Percentiles rank a stretch among this genome's conserved stretches.
These are phyloP conservation scores for Cryptoblepharus egeriae DNA, from an alignment of 2,797 vertebrate species.

Conservation along the genomic window DNA sequence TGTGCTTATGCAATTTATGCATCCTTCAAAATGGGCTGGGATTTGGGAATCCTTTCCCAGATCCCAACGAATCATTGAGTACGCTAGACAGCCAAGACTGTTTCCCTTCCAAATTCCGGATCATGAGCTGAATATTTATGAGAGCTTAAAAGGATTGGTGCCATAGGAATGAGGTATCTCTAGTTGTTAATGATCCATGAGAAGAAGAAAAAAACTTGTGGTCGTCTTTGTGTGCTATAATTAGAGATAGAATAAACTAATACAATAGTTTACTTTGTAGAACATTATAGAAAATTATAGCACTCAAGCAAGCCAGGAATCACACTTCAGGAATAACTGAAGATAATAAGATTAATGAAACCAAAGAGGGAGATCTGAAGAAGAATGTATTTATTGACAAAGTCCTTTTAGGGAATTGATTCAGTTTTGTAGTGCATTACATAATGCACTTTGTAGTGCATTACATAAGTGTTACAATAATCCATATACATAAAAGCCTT, in stretches of 20 bases:
- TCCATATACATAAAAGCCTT: too few species aligned
- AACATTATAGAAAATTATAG: constrained; percentile 35
- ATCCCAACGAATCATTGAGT: not conserved
- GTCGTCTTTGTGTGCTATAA: constrained; percentile 8
- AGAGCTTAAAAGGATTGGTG: constrained; percentile 24
- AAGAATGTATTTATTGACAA: not conserved
- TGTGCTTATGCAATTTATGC: constrained; percentile 9
- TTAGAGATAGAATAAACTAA: constrained; percentile 11
- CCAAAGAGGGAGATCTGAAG: not conserved
- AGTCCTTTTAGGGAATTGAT: not conserved
- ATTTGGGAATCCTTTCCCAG: constrained; percentile 28
- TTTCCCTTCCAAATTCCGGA: constrained; percentile 20
- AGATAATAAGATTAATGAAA: constrained; percentile 48
- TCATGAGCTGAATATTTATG: constrained; percentile 43
- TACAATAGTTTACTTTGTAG: not conserved
- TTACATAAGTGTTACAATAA: too few species aligned
- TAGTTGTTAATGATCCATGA: constrained; percentile 39
- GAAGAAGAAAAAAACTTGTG: constrained; percentile 24
- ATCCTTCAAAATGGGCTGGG: constrained; percentile 20
- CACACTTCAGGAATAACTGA: not conserved
- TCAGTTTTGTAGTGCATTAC: not conserved
- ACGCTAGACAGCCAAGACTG: not conserved
- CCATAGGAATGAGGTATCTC: constrained; percentile 34
- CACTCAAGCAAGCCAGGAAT: not conserved
- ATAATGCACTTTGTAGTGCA: too few species aligned